Base-by-base conservation (phyloP, 2,888 invertebrate genomes). In the Mantis religiosa region DNA sequence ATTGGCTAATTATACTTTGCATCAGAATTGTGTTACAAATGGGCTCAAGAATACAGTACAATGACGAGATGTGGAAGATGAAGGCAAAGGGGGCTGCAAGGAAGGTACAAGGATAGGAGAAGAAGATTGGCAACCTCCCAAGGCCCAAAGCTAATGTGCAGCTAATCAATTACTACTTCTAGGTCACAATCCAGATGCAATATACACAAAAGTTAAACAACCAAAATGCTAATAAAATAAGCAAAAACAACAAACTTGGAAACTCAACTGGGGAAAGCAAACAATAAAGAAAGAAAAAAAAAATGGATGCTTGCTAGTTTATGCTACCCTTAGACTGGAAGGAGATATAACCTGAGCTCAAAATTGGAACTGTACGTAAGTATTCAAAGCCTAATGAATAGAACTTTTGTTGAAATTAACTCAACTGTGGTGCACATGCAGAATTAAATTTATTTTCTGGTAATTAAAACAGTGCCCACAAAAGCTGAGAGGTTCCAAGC, bases 141-240 rank as follows among this genome's bases (percentile, higher is more conserved):
- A 87, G 89, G 89, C 89, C 87, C 83, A 89, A 89, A 82, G 82
- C 87, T 87, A 87, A 84, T 71, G 34, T 71, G 71, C 47, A 71
- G 54, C 54, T 71, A 81, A 28, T 83, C 30, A 28, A 83, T 83
- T 3, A 83, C 83, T 30, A 83, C 83, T 27, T 83, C 20, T 28
- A 83, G 83, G 25, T 28, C 83, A 28, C 83, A 83, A 30, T 28
- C 30, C 30, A 30, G 83, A 83, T 83, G 28, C 30, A 28, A 28
- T 83, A 28, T 28, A 14, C 28, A 83, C 28, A 83, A 28, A 83
- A 27, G 30, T 27, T 14, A 28, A 83, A 28, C 2, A 83, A 83
- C 12, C 15, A 3, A 83, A 83, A 83, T n/a, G n/a, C 28, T 28
- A 83, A 83, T 28, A n/a, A 2, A 28, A 83, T 15, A 83, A 83